phyloP scores from a whole-genome alignment of 2,113 vertebrate genomes.

The Ictalurus punctatus region DNA sequence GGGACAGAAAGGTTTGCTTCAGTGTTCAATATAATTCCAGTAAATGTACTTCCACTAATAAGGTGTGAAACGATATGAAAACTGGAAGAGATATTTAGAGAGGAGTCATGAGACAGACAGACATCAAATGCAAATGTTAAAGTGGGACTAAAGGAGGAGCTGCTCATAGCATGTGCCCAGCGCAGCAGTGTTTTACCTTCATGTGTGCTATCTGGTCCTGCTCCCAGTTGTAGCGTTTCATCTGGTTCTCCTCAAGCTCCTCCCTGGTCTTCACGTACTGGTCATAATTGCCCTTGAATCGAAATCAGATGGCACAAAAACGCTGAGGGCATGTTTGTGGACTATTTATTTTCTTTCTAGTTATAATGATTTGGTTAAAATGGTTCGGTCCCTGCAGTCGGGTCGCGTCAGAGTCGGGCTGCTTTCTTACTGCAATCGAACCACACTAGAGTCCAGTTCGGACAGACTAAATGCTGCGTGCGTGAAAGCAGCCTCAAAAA shows the following conservation, averaged over 20 bases:
- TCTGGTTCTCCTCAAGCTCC: constrained; percentile 97
- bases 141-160: not conserved
- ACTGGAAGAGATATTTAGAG: not conserved
- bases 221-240: constrained; percentile 99
- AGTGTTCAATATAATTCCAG: not conserved
- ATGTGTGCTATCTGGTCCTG: constrained; percentile 97
- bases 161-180: not conserved
- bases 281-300: constrained; percentile 90
- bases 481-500: not conserved
- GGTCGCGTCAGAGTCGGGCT: not conserved
- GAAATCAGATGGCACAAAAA: not conserved
- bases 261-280: constrained; percentile 96
- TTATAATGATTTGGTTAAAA: not conserved
- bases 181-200: constrained; percentile 78
- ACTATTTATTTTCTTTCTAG: not conserved
- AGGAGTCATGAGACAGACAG: not conserved
- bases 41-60: not conserved
- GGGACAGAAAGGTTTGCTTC: not conserved
- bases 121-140: not conserved
- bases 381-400: not conserved
- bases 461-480: not conserved
- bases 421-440: not conserved
- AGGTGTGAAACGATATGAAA: not conserved
- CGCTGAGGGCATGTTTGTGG: not conserved
- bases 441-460: not conserved